Evolutionary conservation across 2,797 vertebrate genomes (phyloP).

Genomic region (Tragelaphus eurycerus): DNA sequence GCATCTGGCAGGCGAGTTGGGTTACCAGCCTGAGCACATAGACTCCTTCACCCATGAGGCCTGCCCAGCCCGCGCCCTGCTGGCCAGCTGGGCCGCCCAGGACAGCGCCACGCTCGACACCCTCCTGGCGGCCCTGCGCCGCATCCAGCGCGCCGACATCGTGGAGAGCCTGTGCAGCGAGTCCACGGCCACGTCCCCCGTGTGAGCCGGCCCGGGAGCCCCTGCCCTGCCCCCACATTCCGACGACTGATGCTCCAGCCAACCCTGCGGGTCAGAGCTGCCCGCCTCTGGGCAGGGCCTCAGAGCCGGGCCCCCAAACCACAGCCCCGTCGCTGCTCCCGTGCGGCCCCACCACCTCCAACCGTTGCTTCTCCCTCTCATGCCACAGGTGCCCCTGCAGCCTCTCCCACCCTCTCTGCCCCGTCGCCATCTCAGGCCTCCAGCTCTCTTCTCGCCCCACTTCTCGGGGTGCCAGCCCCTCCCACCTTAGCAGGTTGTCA

Average conservation of each 20-base stretch:
- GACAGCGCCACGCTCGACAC: conserved; percentile 92
- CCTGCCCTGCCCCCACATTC: conserved; percentile 61
- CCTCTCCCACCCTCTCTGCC: neutral
- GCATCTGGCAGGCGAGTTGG: conserved; percentile 93
- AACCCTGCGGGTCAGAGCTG: conserved; percentile 3
- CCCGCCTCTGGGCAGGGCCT: conserved; percentile 31
- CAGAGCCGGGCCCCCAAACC: neutral
- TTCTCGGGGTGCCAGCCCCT: neutral
- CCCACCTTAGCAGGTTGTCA: neutral
- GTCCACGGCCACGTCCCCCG: conserved; percentile 93
- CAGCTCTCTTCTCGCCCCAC: neutral
- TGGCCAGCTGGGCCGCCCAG: conserved; percentile 92
- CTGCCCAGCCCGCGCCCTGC: conserved; percentile 89
- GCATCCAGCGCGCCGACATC: conserved; percentile 94
- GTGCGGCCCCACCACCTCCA: neutral
- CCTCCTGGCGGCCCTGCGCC: conserved; percentile 91
- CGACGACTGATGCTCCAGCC: conserved; percentile 26
- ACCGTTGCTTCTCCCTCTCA: neutral
- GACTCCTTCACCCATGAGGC: conserved; percentile 92
- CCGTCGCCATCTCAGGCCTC: neutral
- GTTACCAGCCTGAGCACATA: conserved; percentile 94
- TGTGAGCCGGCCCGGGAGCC: conserved; percentile 72
- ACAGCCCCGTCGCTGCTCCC: neutral
- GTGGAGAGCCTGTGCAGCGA: conserved; percentile 91
- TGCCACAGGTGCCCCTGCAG: neutral